Conservation (phyloP, 2,888 invertebrate species). For the Orthosia gracilis region DNA sequence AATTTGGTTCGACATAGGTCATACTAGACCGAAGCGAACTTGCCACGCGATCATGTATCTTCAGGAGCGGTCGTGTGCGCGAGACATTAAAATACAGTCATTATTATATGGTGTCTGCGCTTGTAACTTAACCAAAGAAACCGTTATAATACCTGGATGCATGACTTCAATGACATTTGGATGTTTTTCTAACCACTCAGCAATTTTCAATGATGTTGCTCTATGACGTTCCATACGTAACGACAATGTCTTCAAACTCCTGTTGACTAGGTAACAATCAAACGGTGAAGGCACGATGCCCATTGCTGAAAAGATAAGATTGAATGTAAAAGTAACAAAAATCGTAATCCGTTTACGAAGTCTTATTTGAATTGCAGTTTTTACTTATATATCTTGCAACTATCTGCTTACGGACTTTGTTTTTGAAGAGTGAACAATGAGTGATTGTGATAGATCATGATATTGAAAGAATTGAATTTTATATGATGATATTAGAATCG, state of each 20-base stretch:
- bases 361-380: not conserved
- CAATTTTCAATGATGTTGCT: conserved; percentile 94
- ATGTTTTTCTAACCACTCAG: conserved; percentile 95
- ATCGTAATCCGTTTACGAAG: not conserved
- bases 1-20: no score
- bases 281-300: conserved; percentile 99
- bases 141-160: conserved; percentile 93
- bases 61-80: no score
- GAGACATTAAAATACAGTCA: no score
- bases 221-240: conserved; percentile 97
- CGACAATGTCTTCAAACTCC: conserved; percentile 98
- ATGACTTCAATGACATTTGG: conserved; percentile 95
- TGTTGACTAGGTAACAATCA: conserved; percentile 98
- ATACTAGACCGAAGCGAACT: no score
- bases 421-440: not conserved
- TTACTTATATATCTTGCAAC: not conserved
- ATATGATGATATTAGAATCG: no score
- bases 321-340: not conserved
- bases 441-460: no score
- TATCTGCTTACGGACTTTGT: not conserved
- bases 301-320: conserved; percentile 91
- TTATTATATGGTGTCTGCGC: no score
- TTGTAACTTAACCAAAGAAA: no score
- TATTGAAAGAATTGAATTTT: no score
- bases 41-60: no score